phyloP scores from a whole-genome alignment of 2,113 vertebrate species.

The Chrysochloris asiatica region DNA sequence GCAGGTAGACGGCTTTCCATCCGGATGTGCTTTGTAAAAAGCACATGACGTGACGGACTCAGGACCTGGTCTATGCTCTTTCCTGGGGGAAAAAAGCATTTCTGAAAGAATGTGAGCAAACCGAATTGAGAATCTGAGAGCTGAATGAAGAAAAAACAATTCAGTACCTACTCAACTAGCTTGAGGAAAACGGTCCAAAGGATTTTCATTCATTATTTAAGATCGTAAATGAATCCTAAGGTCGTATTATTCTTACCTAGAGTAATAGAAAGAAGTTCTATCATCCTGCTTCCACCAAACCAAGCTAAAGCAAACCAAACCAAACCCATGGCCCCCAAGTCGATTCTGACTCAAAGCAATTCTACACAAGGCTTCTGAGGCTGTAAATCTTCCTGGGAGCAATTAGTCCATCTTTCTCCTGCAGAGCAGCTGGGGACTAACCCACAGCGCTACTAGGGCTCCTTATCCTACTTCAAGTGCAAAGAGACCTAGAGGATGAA shows the following conservation, averaged over 20 bases:
- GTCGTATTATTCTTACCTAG: background rate
- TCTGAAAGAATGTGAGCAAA: background rate
- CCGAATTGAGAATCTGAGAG: background rate
- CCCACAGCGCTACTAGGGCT: too few relatives aligned
- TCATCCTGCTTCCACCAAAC: accelerated
- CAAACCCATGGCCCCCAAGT: too few relatives aligned
- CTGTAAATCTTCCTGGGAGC: too few relatives aligned
- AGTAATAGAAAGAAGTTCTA: background rate
- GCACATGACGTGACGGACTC: background rate
- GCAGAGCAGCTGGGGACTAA: too few relatives aligned
- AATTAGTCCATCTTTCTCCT: too few relatives aligned
- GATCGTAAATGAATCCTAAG: background rate
- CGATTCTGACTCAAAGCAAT: too few relatives aligned
- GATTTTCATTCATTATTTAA: background rate
- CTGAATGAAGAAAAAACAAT: background rate
- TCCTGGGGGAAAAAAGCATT: background rate
- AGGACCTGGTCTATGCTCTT: background rate
- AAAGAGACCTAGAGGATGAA: too few relatives aligned
- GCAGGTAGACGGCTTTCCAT: background rate
- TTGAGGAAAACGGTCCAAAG: background rate
- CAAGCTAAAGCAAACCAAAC: too few relatives aligned
- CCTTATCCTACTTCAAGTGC: too few relatives aligned
- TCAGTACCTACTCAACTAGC: background rate
- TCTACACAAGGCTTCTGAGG: too few relatives aligned
- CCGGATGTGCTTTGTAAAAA: background rate